Evolutionary conservation across 2,797 vertebrate species (phyloP).

Genomic region (Orientallactaga sibirica): DNA sequence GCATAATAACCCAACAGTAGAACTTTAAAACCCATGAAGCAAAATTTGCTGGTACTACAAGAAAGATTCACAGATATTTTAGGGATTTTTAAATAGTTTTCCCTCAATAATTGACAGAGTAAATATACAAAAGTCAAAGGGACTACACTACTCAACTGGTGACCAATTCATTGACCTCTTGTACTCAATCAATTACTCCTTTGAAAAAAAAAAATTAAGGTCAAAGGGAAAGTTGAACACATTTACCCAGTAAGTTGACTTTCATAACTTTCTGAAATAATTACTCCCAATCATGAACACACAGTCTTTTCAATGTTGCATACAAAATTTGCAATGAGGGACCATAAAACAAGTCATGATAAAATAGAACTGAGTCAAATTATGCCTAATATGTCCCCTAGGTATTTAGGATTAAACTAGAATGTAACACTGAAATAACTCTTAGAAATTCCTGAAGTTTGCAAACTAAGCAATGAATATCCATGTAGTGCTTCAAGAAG

Average conservation of each 20-base stretch:
- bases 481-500: background rate
- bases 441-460: conserved; percentile 10
- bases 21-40: background rate
- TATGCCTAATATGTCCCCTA: background rate
- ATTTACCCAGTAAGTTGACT: too few species aligned
- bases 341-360: background rate
- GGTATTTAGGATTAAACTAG: background rate
- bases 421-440: background rate
- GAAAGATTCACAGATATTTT: background rate
- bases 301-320: background rate
- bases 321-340: background rate
- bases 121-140: background rate
- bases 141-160: too few species aligned
- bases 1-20: background rate
- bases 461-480: background rate
- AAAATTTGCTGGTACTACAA: background rate
- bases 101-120: background rate
- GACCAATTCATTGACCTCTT: too few species aligned
- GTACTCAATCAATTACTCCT: too few species aligned
- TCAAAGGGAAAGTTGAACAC: too few species aligned
- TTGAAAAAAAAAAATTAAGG: too few species aligned
- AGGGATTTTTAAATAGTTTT: background rate
- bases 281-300: background rate
- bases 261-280: background rate
- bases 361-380: background rate